Evolutionary conservation across 2,113 vertebrate genomes (phyloP).

Genomic region (Sebastes fasciatus): DNA sequence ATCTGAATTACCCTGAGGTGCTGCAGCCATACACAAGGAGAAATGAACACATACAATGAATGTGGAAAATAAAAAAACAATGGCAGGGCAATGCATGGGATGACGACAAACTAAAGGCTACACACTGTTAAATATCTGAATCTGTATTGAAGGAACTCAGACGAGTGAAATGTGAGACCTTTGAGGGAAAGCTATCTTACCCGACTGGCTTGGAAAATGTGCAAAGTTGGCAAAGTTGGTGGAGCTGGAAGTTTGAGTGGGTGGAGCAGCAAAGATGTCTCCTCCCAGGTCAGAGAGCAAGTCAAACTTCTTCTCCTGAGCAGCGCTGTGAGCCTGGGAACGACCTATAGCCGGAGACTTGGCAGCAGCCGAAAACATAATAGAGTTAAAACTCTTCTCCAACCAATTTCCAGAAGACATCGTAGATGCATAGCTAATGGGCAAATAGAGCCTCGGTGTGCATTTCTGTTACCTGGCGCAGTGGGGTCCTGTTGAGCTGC

Average conservation of each 20-base stretch:
- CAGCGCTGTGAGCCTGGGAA: slow-evolving; percentile 78
- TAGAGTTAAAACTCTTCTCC: background rate
- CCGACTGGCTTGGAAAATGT: slow-evolving; percentile 95
- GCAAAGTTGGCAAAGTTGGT: slow-evolving; percentile 98
- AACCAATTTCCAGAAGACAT: background rate
- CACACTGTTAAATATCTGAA: background rate
- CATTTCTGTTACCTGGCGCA: slow-evolving; percentile 88
- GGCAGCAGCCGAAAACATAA: background rate
- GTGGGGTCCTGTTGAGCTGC: slow-evolving; percentile 94
- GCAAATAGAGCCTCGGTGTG: background rate
- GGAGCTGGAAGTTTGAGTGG: slow-evolving; percentile 87
- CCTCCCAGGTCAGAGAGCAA: slow-evolving; percentile 95
- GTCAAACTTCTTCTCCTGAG: slow-evolving; percentile 97
- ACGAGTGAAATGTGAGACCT: background rate
- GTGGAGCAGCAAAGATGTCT: slow-evolving; percentile 93
- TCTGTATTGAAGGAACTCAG: background rate
- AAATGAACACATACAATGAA: slow-evolving; percentile 68
- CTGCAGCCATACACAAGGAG: slow-evolving; percentile 87
- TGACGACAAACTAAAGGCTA: slow-evolving; percentile 83
- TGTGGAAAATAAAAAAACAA: slow-evolving; percentile 56
- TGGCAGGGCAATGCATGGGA: slow-evolving; percentile 37
- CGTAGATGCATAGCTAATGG: no score
- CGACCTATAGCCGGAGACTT: slow-evolving; percentile 87
- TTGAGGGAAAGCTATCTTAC: slow-evolving; percentile 71
- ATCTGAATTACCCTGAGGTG: slow-evolving; percentile 93